Evolutionary conservation across 2,888 invertebrate species (phyloP).

Genomic region (Mamestra brassicae): DNA sequence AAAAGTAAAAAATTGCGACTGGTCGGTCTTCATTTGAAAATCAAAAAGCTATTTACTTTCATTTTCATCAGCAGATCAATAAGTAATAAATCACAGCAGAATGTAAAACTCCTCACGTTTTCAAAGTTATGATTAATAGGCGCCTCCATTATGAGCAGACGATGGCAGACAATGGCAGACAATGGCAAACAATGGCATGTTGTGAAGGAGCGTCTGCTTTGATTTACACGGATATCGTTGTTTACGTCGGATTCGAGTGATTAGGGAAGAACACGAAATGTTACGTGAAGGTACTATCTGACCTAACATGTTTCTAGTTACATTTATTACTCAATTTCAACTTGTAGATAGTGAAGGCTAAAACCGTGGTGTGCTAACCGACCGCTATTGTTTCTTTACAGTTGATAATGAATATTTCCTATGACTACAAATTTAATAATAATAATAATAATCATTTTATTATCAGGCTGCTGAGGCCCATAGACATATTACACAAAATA

Average conservation of each 20-base stretch:
- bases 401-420: too few species aligned
- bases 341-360: too few species aligned
- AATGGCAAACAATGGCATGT: conserved; percentile 36
- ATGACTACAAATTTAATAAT: too few species aligned
- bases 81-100: conserved; percentile 37
- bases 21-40: background rate
- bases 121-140: conserved; percentile 57
- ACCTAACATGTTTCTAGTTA: background rate
- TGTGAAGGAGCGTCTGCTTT: conserved; percentile 21
- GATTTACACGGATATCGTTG: conserved; percentile 26
- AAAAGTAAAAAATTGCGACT: background rate
- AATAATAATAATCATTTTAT: too few species aligned
- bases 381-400: too few species aligned
- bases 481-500: too few species aligned
- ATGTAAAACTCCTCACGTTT: conserved; percentile 40
- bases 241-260: conserved; percentile 6
- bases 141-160: conserved; percentile 34
- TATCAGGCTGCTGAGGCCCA: too few species aligned
- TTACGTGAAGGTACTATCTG: background rate
- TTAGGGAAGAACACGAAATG: conserved; percentile 7
- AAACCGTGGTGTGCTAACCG: too few species aligned
- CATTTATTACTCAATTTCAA: too few species aligned
- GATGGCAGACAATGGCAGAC: conserved; percentile 39
- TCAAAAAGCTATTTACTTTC: background rate
- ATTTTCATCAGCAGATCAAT: conserved; percentile 5